Evolutionary conservation across 2,888 invertebrate species (phyloP), one percentile per base, ranked within the genome.

Genomic region (Perizoma flavofasciatum): DNA sequence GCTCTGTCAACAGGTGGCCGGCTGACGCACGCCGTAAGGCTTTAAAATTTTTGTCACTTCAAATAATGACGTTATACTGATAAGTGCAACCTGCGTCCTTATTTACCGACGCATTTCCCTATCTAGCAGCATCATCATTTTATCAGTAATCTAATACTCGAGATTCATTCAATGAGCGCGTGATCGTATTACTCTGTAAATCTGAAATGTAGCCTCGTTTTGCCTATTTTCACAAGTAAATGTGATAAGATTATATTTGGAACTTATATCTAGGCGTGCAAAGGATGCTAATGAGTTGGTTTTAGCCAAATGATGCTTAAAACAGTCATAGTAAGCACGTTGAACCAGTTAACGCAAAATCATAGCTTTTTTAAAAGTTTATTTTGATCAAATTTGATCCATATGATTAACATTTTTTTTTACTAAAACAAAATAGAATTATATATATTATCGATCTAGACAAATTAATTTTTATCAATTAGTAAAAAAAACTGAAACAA

Each of bases 1-100:
- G 78, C 66, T 73, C 77, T 76, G 77, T 78, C 89, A 89, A 91
- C 90, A 90, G 89, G 90, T 90, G 84, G 76, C 70, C 74, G 74
- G 64, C 74, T 88, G 87, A 89, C 88, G 88, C 88, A 86, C 78
- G 67, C 70, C 71, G 62, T 63, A 67, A 66, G 70, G 73, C 73
- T 77, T 79, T 70, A 74, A 67, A 72, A 77, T 79, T 82, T 78
- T 82, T 83, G 78, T 82, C 81, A 83, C 72, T 67, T 81, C 76
- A 59, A 62, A 56, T 63, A 61, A 75, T 86, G 79, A 84, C 86
- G 86, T 82, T 80, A 82, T 67, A 57, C 61, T 37, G 57, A 65
- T 63, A 66, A 64, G 35, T 53, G 49, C 58, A 59, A 60, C 60
- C 55, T 60, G 62, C 59, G 59, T 65, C 57, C 50, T 53, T 55